Conservation (phyloP, 2,888 invertebrate species). For the Lepas anatifera region DNA sequence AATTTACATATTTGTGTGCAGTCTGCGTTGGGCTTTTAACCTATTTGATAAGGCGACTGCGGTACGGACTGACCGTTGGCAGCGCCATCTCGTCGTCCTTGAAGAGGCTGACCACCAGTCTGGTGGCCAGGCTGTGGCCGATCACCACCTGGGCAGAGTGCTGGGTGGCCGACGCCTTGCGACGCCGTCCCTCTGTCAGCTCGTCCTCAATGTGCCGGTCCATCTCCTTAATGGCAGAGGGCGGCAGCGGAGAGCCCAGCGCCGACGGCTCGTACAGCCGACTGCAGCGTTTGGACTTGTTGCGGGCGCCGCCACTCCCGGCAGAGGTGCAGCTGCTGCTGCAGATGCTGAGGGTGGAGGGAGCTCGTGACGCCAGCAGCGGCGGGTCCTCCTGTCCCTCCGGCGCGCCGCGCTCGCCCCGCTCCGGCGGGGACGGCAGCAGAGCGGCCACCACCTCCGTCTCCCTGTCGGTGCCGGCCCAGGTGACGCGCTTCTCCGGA, state of each 20-base stretch:
- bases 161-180: neutral
- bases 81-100: neutral
- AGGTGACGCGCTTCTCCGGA: neutral
- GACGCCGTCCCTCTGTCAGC: neutral
- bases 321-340: neutral
- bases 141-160: neutral
- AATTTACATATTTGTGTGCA: too few species aligned
- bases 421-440: neutral
- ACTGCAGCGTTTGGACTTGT: neutral
- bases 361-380: neutral
- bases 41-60: too few species aligned
- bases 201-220: neutral
- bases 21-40: too few species aligned
- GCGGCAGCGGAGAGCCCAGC: neutral
- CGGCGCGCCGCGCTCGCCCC: neutral
- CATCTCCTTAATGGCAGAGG: neutral
- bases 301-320: neutral
- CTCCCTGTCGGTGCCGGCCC: conserved; percentile 5
- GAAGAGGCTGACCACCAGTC: neutral
- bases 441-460: neutral
- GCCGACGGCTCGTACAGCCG: neutral
- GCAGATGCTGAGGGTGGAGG: neutral
- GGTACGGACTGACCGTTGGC: neutral
- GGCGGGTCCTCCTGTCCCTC: neutral
- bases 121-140: neutral